A percentile compares a stretch with the other conserved stretches of the same genome.
These are phyloP conservation scores for Symphodus melops DNA, from an alignment of 2,113 vertebrate species.

Conservation along the genomic window DNA sequence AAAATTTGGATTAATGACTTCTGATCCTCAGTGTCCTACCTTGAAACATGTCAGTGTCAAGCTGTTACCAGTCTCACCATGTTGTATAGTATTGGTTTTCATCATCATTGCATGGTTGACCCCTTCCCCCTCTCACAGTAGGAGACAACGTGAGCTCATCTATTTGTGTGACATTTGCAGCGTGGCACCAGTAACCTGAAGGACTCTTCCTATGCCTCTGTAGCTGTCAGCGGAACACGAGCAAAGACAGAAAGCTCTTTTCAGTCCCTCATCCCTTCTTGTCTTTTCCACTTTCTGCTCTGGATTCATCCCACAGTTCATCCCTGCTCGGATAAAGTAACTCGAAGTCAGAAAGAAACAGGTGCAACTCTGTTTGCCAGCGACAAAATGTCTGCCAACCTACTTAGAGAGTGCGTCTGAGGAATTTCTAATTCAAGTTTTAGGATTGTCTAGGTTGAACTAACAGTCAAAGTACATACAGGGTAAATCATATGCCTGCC, in stretches of 20 bases:
- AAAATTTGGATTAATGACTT: slow-evolving; percentile 58
- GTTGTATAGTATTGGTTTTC: slow-evolving; percentile 34
- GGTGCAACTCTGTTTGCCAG: slow-evolving; percentile 53
- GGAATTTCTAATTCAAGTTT: slow-evolving; percentile 33
- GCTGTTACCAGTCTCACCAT: not conserved
- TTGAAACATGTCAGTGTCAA: slow-evolving; percentile 32
- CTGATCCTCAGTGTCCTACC: slow-evolving; percentile 44
- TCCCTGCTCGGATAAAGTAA: slow-evolving; percentile 25
- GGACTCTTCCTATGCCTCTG: slow-evolving; percentile 25
- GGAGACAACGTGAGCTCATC: slow-evolving; percentile 52
- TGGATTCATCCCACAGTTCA: slow-evolving; percentile 31
- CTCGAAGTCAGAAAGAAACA: slow-evolving; percentile 31
- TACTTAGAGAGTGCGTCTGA: slow-evolving; percentile 26
- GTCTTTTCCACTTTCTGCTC: slow-evolving; percentile 1
- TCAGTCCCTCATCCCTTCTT: no score
- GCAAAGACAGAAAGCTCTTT: slow-evolving; percentile 13
- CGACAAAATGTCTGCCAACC: slow-evolving; percentile 41
- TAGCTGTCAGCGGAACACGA: slow-evolving; percentile 27
- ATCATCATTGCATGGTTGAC: slow-evolving; percentile 57
- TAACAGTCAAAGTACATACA: not conserved
- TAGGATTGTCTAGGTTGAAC: slow-evolving; percentile 38
- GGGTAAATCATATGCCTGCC: slow-evolving; percentile 13
- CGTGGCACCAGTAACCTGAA: slow-evolving; percentile 56
- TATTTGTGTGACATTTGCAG: slow-evolving; percentile 70
- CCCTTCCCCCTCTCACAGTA: slow-evolving; percentile 37